phyloP scores from a whole-genome alignment of 2,113 vertebrate species.

The Channa argus region DNA sequence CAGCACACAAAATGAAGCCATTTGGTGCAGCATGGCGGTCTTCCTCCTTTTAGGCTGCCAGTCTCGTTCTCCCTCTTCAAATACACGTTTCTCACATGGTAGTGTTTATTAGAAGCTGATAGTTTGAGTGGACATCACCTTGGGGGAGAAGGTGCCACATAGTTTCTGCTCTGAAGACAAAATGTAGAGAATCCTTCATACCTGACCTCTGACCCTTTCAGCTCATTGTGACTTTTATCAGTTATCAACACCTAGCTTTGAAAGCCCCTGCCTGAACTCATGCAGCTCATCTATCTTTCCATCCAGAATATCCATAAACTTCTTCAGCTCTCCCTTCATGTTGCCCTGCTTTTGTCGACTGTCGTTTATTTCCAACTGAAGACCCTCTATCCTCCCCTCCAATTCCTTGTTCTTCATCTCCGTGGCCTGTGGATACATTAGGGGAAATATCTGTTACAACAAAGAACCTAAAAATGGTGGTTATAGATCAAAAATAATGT shows the following conservation, averaged over 20 bases:
- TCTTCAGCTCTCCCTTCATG: constrained; percentile 94
- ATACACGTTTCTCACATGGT: constrained; percentile 42
- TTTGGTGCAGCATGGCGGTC: constrained; percentile 69
- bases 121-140: constrained; percentile 65
- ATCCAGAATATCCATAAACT: constrained; percentile 93
- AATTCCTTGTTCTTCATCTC: constrained; percentile 91
- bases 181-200: constrained; percentile 52
- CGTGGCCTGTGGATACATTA: constrained; percentile 81
- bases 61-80: constrained; percentile 38
- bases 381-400: constrained; percentile 86
- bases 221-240: constrained; percentile 74
- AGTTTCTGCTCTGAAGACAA: constrained; percentile 62
- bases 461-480: neutral
- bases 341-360: constrained; percentile 89
- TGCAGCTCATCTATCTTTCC: constrained; percentile 97
- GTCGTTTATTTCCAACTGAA: constrained; percentile 89
- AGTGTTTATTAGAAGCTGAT: constrained; percentile 66
- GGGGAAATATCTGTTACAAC: neutral
- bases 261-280: constrained; percentile 93
- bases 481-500: neutral
- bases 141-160: constrained; percentile 73
- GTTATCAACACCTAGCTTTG: constrained; percentile 92
- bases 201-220: constrained; percentile 60
- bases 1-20: constrained; percentile 72
- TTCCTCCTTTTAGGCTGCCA: constrained; percentile 44